Conservation (phyloP, 2,797 vertebrate genomes). For the Tangara arthus region DNA sequence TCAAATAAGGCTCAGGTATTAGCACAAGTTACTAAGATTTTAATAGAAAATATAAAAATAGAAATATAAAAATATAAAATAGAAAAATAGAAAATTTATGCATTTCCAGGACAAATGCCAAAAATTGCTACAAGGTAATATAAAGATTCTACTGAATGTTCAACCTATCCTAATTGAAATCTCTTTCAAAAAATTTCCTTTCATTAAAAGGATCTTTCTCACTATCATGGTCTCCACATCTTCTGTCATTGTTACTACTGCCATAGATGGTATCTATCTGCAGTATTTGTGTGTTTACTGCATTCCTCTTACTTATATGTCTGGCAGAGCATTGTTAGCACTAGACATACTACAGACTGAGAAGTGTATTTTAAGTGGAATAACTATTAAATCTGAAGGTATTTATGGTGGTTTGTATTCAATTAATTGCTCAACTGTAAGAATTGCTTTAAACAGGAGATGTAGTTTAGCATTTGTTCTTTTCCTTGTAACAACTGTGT, state of each 20-base stretch:
- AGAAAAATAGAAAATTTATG: neutral
- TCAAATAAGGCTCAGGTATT: neutral
- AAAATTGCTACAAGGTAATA: neutral
- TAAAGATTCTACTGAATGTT: neutral
- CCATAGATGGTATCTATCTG: neutral
- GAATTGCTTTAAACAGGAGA: neutral
- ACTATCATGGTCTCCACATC: neutral
- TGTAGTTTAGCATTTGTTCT: neutral
- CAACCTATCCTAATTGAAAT: neutral
- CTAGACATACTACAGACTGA: neutral
- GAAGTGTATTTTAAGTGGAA: neutral
- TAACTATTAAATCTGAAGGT: neutral
- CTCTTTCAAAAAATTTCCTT: neutral
- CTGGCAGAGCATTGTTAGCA: neutral
- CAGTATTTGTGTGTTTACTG: neutral
- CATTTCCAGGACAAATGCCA: neutral
- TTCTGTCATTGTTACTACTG: neutral
- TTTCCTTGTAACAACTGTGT: neutral
- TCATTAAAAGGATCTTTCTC: neutral
- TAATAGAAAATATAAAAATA: neutral
- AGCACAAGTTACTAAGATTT: neutral
- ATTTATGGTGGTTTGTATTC: neutral
- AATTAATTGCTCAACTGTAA: accelerated
- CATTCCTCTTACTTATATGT: neutral
- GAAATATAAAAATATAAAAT: neutral